Conservation (phyloP, 2,113 vertebrate genomes). For the Benitochromis conjunctus region DNA sequence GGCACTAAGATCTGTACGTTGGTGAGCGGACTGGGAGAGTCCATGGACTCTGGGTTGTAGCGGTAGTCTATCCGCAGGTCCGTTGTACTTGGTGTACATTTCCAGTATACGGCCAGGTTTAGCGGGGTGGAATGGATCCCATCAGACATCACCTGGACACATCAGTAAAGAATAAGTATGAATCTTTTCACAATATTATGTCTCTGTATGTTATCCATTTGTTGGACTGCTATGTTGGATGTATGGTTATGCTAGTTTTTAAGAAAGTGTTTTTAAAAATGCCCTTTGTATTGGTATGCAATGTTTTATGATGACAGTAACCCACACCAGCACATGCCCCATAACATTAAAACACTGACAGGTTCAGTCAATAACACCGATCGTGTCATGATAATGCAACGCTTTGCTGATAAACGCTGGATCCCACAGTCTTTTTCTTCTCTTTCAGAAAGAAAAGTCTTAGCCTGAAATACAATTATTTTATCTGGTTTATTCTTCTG, state of each 20-base stretch:
- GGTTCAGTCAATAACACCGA: neutral
- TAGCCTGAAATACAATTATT: neutral
- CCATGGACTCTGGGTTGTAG: slow-evolving; percentile 94
- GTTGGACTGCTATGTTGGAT: neutral
- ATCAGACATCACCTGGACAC: slow-evolving; percentile 86
- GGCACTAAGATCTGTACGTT: slow-evolving; percentile 91
- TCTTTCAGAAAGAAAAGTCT: neutral
- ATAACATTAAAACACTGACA: neutral
- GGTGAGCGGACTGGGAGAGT: slow-evolving; percentile 77
- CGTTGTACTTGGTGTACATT: slow-evolving; percentile 84
- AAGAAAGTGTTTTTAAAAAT: neutral
- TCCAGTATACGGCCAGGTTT: slow-evolving; percentile 96
- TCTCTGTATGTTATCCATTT: neutral
- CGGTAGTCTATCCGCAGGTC: slow-evolving; percentile 93
- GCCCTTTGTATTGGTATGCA: neutral
- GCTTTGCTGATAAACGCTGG: neutral
- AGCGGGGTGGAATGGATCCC: slow-evolving; percentile 95
- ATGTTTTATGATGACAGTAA: neutral
- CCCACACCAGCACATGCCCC: neutral
- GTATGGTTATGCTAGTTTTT: neutral
- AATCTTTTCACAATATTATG: neutral
- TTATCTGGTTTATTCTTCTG: neutral
- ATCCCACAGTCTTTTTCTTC: neutral
- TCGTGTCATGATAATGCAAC: neutral
- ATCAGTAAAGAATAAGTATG: neutral